Conservation (phyloP, 1,140 invertebrate species). For the Chironomus tepperi region DNA sequence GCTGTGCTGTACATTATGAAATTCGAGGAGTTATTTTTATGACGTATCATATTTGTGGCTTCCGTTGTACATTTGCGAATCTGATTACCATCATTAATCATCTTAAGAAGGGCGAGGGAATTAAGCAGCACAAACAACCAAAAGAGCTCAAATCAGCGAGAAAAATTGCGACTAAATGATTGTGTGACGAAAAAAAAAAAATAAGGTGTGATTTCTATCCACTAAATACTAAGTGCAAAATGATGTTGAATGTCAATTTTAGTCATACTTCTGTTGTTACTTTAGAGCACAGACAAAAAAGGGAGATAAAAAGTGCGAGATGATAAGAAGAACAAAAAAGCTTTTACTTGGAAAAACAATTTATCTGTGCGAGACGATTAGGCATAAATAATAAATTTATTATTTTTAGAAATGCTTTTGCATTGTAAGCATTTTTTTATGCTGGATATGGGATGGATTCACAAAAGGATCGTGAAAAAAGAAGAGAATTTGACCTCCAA, state of each 20-base stretch:
- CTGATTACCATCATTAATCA: neutral
- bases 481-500: too few species aligned
- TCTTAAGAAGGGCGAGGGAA: neutral
- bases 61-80: neutral
- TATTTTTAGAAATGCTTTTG: too few species aligned
- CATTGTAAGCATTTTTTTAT: too few species aligned
- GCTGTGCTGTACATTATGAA: neutral
- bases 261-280: neutral
- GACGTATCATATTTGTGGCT: neutral
- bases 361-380: too few species aligned
- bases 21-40: slow-evolving; percentile 1
- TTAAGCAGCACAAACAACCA: neutral
- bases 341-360: too few species aligned
- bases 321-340: neutral
- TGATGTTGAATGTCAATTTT: neutral
- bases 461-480: too few species aligned
- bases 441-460: too few species aligned
- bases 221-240: neutral
- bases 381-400: too few species aligned
- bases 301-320: neutral
- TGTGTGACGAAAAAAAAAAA: neutral
- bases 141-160: too few species aligned
- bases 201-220: neutral
- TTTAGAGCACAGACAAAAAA: neutral
- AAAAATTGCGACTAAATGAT: too few species aligned